Conservation (phyloP, 1,140 invertebrate species). For the Neoseiulus cucumeris region DNA sequence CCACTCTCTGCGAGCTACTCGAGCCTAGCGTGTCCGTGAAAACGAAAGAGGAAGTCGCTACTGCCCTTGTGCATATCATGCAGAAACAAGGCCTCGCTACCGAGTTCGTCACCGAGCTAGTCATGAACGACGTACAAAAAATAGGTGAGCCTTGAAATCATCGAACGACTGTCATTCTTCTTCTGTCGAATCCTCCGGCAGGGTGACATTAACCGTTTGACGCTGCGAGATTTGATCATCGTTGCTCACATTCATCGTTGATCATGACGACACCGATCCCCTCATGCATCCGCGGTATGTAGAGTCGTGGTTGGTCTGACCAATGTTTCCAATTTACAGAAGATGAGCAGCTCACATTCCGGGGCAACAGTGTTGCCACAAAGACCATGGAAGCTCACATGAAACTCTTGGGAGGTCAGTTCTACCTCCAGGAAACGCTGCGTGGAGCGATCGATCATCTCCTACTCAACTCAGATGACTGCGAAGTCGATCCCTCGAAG, state of each 20-base stretch:
- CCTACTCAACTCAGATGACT: constrained; percentile 40
- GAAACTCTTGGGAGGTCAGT: constrained; percentile 70
- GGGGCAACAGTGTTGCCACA: constrained; percentile 81
- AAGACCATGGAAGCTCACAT: constrained; percentile 93
- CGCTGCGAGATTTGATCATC: too few relatives aligned
- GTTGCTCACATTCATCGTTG: too few relatives aligned
- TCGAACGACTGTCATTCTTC: background rate
- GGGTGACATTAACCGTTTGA: background rate
- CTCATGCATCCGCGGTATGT: too few relatives aligned
- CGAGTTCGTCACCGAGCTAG: constrained; percentile 69
- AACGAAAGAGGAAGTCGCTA: constrained; percentile 76
- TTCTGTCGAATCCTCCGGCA: background rate
- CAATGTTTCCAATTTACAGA: constrained; percentile 28
- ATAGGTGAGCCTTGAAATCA: constrained; percentile 39
- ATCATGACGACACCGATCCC: too few relatives aligned
- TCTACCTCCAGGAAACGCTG: constrained; percentile 65
- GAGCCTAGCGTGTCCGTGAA: constrained; percentile 77
- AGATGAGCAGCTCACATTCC: constrained; percentile 62
- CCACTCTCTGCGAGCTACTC: constrained; percentile 56
- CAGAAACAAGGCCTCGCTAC: constrained; percentile 63
- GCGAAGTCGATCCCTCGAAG: constrained; percentile 62
- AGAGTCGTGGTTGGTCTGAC: too few relatives aligned
- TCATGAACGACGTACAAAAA: constrained; percentile 66
- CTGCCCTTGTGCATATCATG: constrained; percentile 65
- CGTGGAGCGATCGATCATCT: constrained; percentile 47